These are phyloP conservation scores for Phyllopteryx taeniolatus DNA, from an alignment of 2,113 vertebrate species.

Conservation along the genomic window DNA sequence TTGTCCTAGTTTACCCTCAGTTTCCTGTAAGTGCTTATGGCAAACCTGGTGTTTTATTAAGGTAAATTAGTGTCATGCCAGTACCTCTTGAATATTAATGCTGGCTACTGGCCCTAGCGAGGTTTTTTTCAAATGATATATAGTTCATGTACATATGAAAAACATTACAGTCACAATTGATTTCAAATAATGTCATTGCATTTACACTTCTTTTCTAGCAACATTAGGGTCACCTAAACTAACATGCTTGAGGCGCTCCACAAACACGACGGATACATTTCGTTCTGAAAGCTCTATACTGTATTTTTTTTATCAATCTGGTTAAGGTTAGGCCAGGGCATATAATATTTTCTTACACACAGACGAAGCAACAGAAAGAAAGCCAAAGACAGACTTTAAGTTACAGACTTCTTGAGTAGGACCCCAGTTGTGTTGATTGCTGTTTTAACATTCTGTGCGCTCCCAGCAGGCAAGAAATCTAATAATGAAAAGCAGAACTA, in stretches of 20 bases:
- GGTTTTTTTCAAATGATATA: not conserved
- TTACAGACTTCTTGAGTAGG: not conserved
- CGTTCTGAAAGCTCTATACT: not conserved
- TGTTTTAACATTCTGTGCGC: conserved; percentile 42
- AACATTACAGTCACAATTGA: not conserved
- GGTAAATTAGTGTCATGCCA: not conserved
- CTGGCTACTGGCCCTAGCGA: not conserved
- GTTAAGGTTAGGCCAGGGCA: not conserved
- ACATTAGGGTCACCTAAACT: too few relatives aligned
- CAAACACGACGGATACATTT: too few relatives aligned
- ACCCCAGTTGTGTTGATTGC: not conserved
- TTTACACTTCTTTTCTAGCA: too few relatives aligned
- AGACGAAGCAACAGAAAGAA: too few relatives aligned
- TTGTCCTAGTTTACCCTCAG: not conserved
- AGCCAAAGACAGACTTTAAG: not conserved
- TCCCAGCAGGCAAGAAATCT: conserved; percentile 46
- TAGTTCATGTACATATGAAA: not conserved
- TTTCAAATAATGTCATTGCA: too few relatives aligned
- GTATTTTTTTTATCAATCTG: not conserved
- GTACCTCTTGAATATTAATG: not conserved
- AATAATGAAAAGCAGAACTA: conserved; percentile 48
- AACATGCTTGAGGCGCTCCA: too few relatives aligned
- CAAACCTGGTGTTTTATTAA: not conserved
- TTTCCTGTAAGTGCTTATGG: not conserved
- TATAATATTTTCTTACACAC: too few relatives aligned